These are phyloP conservation scores for Mustela lutreola DNA, from an alignment of 2,113 vertebrate genomes.

Conservation along the genomic window DNA sequence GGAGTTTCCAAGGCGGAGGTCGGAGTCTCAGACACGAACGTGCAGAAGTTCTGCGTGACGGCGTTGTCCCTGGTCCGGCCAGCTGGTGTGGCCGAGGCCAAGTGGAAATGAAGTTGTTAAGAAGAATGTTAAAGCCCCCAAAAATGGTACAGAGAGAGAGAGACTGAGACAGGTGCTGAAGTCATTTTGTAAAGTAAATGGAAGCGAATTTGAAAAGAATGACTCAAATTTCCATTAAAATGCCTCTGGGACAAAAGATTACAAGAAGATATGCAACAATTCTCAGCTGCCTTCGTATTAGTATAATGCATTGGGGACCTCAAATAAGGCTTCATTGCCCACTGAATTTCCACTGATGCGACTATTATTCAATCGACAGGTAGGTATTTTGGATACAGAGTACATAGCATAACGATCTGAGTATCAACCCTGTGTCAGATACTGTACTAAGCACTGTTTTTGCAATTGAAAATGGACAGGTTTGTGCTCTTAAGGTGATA, in stretches of 20 bases:
- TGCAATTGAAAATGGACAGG: not conserved
- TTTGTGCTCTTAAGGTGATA: not conserved
- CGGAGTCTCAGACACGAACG: not conserved
- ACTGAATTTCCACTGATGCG: slow-evolving; percentile 64
- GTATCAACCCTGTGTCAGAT: not conserved
- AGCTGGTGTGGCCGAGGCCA: slow-evolving; percentile 22
- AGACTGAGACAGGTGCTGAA: slow-evolving; percentile 63
- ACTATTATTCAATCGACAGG: slow-evolving; percentile 32
- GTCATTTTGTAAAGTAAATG: slow-evolving; percentile 71
- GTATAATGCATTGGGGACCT: slow-evolving; percentile 53
- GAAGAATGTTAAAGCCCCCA: slow-evolving; percentile 35
- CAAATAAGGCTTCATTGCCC: slow-evolving; percentile 69
- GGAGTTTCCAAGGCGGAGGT: not conserved
- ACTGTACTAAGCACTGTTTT: not conserved
- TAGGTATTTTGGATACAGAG: slow-evolving; percentile 68
- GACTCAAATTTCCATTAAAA: slow-evolving; percentile 80
- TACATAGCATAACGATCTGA: not conserved
- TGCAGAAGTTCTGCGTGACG: not conserved
- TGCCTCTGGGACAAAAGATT: slow-evolving; percentile 78
- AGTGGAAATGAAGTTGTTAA: slow-evolving; percentile 30
- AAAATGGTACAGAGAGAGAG: slow-evolving; percentile 34
- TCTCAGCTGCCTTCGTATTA: slow-evolving; percentile 69
- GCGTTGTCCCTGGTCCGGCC: not conserved
- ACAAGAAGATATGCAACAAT: slow-evolving; percentile 72
- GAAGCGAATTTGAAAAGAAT: slow-evolving; percentile 73